Evolutionary conservation across 2,888 invertebrate species (phyloP), one percentile per base, ranked within the genome.

Genomic region (Smittia aterrima): DNA sequence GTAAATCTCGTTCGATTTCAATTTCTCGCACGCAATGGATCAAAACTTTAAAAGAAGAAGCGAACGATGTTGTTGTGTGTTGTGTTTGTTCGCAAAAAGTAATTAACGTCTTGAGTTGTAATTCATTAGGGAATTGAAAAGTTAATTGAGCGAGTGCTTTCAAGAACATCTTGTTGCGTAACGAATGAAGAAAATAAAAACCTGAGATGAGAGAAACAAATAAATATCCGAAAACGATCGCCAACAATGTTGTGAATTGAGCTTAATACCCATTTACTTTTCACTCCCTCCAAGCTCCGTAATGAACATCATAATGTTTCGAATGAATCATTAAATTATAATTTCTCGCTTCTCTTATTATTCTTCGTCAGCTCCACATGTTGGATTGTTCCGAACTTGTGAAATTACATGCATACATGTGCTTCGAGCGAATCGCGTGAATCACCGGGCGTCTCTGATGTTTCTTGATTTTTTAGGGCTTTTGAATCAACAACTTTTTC

Each of bases 71-170:
- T n/a, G n/a, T n/a, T n/a, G n/a, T n/a, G n/a, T n/a, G n/a, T n/a
- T 38, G 38, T 38, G 38, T 11, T 4, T 7, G 38, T 38, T 38
- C 6, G 6, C 6, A 38, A 11, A 38, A 38, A 38, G 38, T 11
- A 38, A 38, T 38, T 38, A 38, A 38, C 38, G 38, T 38, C 38
- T 38, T 11, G 6, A 11, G 38, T 11, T 7, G 38, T 38, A 38
- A 38, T 38, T 38, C 38, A 38, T 38, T 38, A 38, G 38, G 20
- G 67, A 67, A 38, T 67, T 67, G 67, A 67, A 67, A 67, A 67
- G 67, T 67, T 67, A 67, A 67, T 67, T 67, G 40, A 67, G 67
- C 40, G 22, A 24, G n/a, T 38, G 4, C 11, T 38, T 4, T 38
- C 11, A 4, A 38, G 38, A 38, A 38, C 38, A 7, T 38, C 6